Evolutionary conservation across 2,888 invertebrate genomes (phyloP), one percentile per base, ranked within the genome.

Genomic region (Tetranychus truncatus): DNA sequence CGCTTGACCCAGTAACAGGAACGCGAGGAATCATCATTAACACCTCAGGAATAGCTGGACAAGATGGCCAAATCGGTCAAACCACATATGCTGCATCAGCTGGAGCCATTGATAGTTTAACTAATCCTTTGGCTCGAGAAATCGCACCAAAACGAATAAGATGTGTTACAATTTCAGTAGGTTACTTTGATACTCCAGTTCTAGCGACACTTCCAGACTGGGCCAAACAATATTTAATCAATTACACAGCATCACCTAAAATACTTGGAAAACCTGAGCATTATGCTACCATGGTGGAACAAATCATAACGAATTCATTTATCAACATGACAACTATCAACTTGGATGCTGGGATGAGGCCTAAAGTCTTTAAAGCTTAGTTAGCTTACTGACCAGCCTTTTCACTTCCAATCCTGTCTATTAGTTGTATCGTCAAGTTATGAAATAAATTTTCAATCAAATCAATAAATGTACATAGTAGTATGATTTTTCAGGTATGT

Each of bases 61-160:
- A 86, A 81, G 99, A 99, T 75, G 99, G 97, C 0, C 96, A 97
- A 84, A 90, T 91, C 77, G 97, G 96, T 0, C 97, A 99, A 83
- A 90, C 88, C 0, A 95, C 92, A 0, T 95, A 94, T 81, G 87
- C 95, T 0, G 95, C 96, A 0, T 91, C 92, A 75, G 94, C 94
- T 81, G 96, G 91, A 2, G 97, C 89, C 0, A 88, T 99, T 65
- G 91, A 89, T 24, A 90, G 91, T 7, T 95, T 99, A 94, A 97
- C 97, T 0, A 83, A 97, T 78, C 97, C 97, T 0, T 86, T 97
- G 78, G 95, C 97, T 0, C 87, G 97, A 78, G 99, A 99, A 83
- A 85, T 99, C 46, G 86, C 90, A 6, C 83, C 86, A 0, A 87
- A 78, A 74, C 92, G 92, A 15, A 92, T 93, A 73, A 85, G 91